Percentiles rank a stretch among this genome's conserved stretches.
Conservation (phyloP, 2,797 vertebrate genomes). For the Lutra lutra region DNA sequence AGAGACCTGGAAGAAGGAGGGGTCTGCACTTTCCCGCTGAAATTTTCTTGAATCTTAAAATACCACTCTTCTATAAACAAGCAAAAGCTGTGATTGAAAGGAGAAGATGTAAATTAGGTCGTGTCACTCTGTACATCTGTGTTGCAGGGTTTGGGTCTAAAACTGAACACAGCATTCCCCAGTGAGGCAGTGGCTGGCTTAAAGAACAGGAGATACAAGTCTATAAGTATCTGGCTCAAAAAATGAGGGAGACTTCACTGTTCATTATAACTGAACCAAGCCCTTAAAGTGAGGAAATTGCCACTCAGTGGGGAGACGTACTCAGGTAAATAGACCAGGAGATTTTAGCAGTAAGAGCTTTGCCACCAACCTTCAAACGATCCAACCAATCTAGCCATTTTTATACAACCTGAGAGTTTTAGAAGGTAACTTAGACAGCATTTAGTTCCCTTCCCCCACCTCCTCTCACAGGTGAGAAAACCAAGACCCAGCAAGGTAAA, state of each 20-base stretch:
- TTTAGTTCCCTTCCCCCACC: not conserved
- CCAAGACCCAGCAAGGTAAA: not conserved
- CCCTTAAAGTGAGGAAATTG: too few relatives aligned
- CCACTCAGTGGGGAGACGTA: not conserved
- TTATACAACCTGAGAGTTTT: not conserved
- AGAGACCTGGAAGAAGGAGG: not conserved
- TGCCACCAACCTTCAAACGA: not conserved
- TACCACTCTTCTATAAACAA: slow-evolving; percentile 67
- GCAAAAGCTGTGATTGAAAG: slow-evolving; percentile 48
- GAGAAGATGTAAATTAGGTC: slow-evolving; percentile 44
- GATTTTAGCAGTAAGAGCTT: not conserved
- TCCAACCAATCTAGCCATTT: not conserved
- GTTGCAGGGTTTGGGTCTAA: slow-evolving; percentile 30
- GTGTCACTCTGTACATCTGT: slow-evolving; percentile 35
- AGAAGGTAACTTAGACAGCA: not conserved
- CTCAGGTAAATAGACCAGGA: not conserved
- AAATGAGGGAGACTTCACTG: not conserved
- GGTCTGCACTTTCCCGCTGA: slow-evolving; percentile 36
- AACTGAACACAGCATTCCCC: slow-evolving; percentile 18
- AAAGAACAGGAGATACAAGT: not conserved
- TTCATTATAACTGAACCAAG: not conserved
- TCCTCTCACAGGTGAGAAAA: not conserved
- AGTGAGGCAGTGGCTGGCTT: not conserved
- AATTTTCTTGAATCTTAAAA: slow-evolving; percentile 73
- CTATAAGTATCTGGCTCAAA: not conserved